phyloP scores from a whole-genome alignment of 2,888 invertebrate genomes.

The Callinectes sapidus region DNA sequence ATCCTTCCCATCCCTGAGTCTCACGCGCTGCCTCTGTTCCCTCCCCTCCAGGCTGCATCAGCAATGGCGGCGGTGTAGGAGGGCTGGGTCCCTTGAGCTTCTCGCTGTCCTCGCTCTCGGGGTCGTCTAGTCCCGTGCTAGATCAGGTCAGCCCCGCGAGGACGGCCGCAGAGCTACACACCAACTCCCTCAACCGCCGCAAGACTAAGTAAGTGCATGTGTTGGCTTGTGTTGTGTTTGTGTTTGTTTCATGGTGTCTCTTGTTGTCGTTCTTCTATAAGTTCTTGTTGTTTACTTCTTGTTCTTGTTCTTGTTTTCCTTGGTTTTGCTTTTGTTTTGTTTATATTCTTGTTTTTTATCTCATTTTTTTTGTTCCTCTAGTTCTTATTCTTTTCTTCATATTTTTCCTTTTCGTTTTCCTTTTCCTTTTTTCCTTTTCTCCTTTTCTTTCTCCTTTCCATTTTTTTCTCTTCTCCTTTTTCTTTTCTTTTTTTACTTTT shows the following conservation, averaged over 20 bases:
- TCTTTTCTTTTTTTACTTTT: too few relatives aligned
- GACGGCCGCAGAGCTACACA: constrained; percentile 62
- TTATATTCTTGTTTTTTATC: neutral
- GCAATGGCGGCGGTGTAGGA: constrained; percentile 43
- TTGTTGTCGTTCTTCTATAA: neutral
- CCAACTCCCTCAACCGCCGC: constrained; percentile 66
- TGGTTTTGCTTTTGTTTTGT: neutral
- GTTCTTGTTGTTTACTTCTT: neutral
- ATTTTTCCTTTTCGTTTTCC: too few relatives aligned
- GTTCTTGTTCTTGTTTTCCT: neutral
- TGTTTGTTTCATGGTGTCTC: neutral
- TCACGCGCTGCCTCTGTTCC: neutral
- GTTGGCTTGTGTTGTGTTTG: neutral
- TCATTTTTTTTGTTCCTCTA: neutral
- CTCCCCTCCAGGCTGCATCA: neutral
- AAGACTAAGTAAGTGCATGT: constrained; percentile 58
- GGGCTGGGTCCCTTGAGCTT: constrained; percentile 61
- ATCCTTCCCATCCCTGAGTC: too few relatives aligned
- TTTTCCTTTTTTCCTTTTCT: too few relatives aligned
- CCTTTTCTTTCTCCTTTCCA: too few relatives aligned
- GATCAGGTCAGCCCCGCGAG: constrained; percentile 55
- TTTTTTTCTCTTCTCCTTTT: too few relatives aligned
- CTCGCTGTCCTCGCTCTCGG: constrained; percentile 65
- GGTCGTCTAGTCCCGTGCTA: constrained; percentile 65
- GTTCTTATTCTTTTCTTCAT: neutral